A percentile compares a stretch with the other conserved stretches of the same genome.
Evolutionary conservation across 2,888 invertebrate species (phyloP).

Genomic region (Mesochorus sp.): DNA sequence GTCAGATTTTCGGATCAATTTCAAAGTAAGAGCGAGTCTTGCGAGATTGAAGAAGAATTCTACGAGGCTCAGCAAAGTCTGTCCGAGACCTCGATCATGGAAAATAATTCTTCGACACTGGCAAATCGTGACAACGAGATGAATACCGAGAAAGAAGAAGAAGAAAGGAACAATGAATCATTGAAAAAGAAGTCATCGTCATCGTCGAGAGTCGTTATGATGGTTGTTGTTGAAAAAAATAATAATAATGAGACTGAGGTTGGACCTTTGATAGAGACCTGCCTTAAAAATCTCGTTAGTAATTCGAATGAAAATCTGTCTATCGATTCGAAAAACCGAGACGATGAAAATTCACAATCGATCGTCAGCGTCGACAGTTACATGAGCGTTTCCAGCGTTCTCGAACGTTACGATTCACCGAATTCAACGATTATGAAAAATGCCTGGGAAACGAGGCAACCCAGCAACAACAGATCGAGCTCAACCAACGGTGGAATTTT

Average conservation of each 20-base stretch:
- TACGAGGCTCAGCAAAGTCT: slow-evolving; percentile 68
- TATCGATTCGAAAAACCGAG: background rate
- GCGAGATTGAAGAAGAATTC: slow-evolving; percentile 61
- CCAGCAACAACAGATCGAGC: slow-evolving; percentile 8
- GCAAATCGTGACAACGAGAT: slow-evolving; percentile 57
- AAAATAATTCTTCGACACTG: slow-evolving; percentile 40
- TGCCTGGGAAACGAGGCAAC: background rate
- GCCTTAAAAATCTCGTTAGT: slow-evolving; percentile 71
- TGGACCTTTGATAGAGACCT: slow-evolving; percentile 72
- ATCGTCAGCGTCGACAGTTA: slow-evolving; percentile 67
- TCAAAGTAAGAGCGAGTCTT: slow-evolving; percentile 38
- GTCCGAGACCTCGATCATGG: slow-evolving; percentile 46
- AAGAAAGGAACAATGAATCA: background rate
- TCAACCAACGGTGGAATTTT: slow-evolving; percentile 71
- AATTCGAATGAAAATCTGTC: background rate
- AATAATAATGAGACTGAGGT: slow-evolving; percentile 64
- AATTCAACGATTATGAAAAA: slow-evolving; percentile 6
- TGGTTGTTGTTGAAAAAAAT: slow-evolving; percentile 75
- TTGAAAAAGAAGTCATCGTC: slow-evolving; percentile 3
- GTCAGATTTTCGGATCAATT: slow-evolving; percentile 74
- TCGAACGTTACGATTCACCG: slow-evolving; percentile 59
- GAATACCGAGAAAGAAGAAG: slow-evolving; percentile 62
- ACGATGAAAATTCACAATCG: background rate
- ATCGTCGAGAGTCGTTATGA: slow-evolving; percentile 75
- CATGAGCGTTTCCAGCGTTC: slow-evolving; percentile 63